These are phyloP conservation scores for Platycnemis pennipes DNA, from an alignment of 2,888 invertebrate species.

Conservation along the genomic window DNA sequence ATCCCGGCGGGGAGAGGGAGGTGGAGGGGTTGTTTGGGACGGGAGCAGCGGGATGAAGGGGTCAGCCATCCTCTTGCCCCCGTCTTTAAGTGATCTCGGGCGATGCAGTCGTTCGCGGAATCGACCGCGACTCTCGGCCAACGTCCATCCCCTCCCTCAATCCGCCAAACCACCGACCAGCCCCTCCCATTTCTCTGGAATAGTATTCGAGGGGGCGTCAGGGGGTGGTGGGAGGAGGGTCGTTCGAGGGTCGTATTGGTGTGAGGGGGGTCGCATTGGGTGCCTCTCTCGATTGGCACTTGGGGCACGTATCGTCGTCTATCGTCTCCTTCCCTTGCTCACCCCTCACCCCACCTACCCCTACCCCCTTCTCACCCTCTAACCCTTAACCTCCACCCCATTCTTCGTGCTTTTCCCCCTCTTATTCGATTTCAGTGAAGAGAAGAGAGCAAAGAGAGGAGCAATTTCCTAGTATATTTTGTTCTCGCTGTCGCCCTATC, in stretches of 20 bases:
- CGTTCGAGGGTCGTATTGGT: background rate
- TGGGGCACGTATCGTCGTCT: background rate
- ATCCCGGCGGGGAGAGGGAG: background rate
- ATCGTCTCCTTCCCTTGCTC: background rate
- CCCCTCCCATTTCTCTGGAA: background rate
- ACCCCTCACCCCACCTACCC: background rate
- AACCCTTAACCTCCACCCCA: background rate
- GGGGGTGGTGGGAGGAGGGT: background rate
- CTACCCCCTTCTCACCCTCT: background rate
- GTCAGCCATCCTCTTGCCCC: background rate
- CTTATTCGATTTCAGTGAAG: background rate
- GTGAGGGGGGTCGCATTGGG: background rate
- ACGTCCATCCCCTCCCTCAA: background rate
- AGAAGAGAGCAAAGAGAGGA: background rate
- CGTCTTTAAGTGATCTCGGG: slow-evolving; percentile 38
- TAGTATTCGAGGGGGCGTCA: background rate
- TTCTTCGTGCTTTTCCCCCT: background rate
- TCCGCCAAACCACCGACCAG: background rate
- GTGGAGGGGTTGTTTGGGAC: background rate
- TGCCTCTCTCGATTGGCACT: background rate
- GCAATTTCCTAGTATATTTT: background rate
- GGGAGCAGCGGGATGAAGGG: background rate
- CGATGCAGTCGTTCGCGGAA: slow-evolving; percentile 16
- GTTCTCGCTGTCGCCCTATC: background rate
- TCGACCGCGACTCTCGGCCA: slow-evolving; percentile 43